Conservation (phyloP, 2,888 invertebrate genomes). For the Xestia xanthographa region DNA sequence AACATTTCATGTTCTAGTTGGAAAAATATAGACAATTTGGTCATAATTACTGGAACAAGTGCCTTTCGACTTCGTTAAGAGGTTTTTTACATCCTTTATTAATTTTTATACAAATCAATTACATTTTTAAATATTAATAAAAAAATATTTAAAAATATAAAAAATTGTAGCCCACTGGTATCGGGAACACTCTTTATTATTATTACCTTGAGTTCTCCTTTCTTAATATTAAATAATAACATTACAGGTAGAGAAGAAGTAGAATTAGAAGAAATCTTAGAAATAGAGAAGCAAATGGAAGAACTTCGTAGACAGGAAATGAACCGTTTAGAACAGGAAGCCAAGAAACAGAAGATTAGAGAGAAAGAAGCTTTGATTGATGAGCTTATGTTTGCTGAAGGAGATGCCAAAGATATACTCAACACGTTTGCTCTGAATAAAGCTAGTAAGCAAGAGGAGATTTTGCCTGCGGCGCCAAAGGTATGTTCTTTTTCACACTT, state of each 20-base stretch:
- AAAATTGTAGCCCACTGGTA: no score
- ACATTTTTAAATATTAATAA: no score
- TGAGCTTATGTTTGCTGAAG: slow-evolving; percentile 98
- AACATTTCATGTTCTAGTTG: not conserved
- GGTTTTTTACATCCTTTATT: no score
- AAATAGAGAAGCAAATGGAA: slow-evolving; percentile 95
- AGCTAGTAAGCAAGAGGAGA: slow-evolving; percentile 92
- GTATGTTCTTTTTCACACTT: slow-evolving; percentile 62
- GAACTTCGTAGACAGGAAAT: slow-evolving; percentile 93
- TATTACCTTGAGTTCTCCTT: not conserved
- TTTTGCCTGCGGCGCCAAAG: slow-evolving; percentile 85
- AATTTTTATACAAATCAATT: no score
- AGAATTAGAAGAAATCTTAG: slow-evolving; percentile 96
- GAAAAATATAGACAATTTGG: not conserved
- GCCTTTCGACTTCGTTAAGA: no score
- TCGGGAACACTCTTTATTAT: no score
- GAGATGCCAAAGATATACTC: slow-evolving; percentile 96
- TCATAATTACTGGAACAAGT: not conserved
- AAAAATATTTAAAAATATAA: no score
- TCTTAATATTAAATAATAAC: no score
- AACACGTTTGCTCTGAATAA: slow-evolving; percentile 94
- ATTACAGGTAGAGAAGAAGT: slow-evolving; percentile 93
- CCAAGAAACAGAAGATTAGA: slow-evolving; percentile 95
- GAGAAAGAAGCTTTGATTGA: slow-evolving; percentile 98
- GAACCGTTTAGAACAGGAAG: slow-evolving; percentile 92